These are phyloP conservation scores for Aphelinus certus DNA, from an alignment of 1,140 invertebrate genomes.

Conservation along the genomic window DNA sequence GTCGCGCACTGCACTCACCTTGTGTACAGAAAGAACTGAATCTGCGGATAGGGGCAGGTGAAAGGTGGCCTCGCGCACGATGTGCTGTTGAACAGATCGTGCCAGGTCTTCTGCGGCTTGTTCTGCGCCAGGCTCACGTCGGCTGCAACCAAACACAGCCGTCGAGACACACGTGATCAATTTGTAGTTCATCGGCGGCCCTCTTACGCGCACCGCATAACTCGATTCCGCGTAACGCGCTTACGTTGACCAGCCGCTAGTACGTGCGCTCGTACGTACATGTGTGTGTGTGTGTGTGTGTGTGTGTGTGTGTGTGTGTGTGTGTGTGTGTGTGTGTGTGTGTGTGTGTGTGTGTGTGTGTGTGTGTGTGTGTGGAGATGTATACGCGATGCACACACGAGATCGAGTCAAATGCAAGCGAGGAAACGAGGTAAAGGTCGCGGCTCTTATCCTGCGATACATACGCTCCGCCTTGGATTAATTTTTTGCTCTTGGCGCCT, in stretches of 20 bases:
- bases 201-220: too few relatives aligned
- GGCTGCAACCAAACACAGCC: slow-evolving; percentile 28
- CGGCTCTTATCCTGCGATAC: background rate
- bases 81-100: slow-evolving; percentile 79
- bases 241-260: too few relatives aligned
- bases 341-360: too few relatives aligned
- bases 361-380: too few relatives aligned
- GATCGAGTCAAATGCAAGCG: background rate
- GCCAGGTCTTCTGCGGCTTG: slow-evolving; percentile 68
- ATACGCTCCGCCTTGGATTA: background rate
- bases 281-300: too few relatives aligned
- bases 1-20: slow-evolving; percentile 66
- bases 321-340: too few relatives aligned
- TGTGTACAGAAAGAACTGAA: slow-evolving; percentile 85
- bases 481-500: slow-evolving; percentile 13
- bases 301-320: too few relatives aligned
- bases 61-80: slow-evolving; percentile 84
- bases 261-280: too few relatives aligned
- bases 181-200: too few relatives aligned
- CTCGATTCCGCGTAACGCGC: too few relatives aligned
- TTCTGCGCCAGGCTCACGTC: slow-evolving; percentile 56
- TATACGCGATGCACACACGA: too few relatives aligned
- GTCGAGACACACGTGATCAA: too few relatives aligned
- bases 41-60: slow-evolving; percentile 81
- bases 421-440: slow-evolving; percentile 24